Evolutionary conservation across 2,113 vertebrate genomes (phyloP).

Genomic region (Marcusenius ussheri): DNA sequence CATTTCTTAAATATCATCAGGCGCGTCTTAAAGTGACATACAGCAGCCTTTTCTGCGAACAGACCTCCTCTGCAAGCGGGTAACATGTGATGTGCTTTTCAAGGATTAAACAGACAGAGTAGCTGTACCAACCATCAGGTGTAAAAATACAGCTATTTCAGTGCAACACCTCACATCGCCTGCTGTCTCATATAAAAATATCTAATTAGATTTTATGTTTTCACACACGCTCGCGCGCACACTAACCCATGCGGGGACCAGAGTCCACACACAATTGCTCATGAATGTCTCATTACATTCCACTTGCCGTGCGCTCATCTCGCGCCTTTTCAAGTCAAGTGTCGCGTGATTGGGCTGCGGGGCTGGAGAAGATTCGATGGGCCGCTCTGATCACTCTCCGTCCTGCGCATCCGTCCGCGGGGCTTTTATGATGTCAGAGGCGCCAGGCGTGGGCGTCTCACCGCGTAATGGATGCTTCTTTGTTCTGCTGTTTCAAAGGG

Average conservation of each 20-base stretch:
- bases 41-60: not conserved
- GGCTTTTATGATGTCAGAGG: constrained; percentile 9
- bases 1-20: not conserved
- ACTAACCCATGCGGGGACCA: not conserved
- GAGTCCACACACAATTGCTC: not conserved
- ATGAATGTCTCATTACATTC: not conserved
- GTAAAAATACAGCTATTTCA: constrained; percentile 13
- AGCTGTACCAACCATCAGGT: not conserved
- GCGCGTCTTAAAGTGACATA: not conserved
- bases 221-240: not conserved
- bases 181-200: constrained; percentile 8
- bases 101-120: not conserved
- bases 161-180: not conserved
- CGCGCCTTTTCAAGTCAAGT: constrained; percentile 13
- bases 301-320: not conserved
- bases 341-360: not conserved
- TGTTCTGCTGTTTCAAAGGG: constrained; percentile 16
- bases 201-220: not conserved
- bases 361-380: not conserved
- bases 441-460: not conserved
- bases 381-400: not conserved
- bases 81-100: not conserved
- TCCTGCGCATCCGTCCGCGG: not conserved
- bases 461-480: not conserved
- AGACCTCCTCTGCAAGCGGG: not conserved